Conservation (phyloP, 1,140 invertebrate species). For the Gryllus bimaculatus region DNA sequence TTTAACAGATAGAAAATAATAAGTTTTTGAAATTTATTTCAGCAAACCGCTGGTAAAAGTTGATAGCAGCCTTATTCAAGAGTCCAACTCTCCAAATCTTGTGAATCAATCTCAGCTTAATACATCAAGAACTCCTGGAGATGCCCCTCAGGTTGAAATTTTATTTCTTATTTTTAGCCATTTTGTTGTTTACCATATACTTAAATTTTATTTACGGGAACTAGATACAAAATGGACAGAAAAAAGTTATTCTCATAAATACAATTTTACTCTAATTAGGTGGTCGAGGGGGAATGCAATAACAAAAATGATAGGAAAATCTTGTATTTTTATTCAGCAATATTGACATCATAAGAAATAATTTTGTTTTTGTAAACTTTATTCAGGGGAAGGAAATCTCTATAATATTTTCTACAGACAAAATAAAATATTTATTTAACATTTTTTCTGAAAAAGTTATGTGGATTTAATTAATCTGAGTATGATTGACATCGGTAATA, state of each 20-base stretch:
- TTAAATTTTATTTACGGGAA: too few relatives aligned
- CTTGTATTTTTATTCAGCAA: too few relatives aligned
- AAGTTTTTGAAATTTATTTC: not conserved
- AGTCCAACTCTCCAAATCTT: conserved; percentile 32
- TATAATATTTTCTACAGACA: not conserved
- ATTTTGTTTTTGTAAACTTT: not conserved
- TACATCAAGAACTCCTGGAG: conserved; percentile 48
- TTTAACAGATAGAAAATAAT: not conserved
- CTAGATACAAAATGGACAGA: too few relatives aligned
- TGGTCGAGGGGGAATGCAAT: too few relatives aligned
- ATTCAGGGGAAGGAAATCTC: not conserved
- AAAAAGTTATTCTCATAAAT: too few relatives aligned
- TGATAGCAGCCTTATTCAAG: not conserved
- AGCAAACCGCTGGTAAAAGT: conserved; percentile 15
- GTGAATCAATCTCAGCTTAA: conserved; percentile 42
- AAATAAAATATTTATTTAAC: not conserved
- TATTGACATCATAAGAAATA: not conserved
- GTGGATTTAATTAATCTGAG: not conserved
- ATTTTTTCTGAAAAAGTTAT: not conserved
- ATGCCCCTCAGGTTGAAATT: conserved; percentile 46
- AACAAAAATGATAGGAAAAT: too few relatives aligned
- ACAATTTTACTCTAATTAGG: too few relatives aligned
- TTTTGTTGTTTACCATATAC: too few relatives aligned
- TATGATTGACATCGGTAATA: too few relatives aligned
- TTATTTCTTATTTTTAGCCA: not conserved